Percentiles rank a stretch among this genome's conserved stretches.
Evolutionary conservation across 2,113 vertebrate genomes (phyloP).

Genomic region (Anser cygnoides): DNA sequence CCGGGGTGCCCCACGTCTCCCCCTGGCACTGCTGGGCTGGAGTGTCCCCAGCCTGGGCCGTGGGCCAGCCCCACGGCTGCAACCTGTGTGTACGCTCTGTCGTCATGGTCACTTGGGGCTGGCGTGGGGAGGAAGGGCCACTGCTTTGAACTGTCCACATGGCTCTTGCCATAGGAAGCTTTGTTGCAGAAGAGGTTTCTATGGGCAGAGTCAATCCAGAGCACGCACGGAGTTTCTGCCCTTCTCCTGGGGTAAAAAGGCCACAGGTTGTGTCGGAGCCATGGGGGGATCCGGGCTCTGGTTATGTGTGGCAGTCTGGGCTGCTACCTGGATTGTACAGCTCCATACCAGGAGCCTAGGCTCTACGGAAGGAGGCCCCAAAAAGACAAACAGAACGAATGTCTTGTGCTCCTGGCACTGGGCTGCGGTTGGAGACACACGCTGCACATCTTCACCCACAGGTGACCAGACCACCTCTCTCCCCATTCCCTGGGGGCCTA

Average conservation of each 20-base stretch:
- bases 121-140: neutral
- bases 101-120: conserved; percentile 51
- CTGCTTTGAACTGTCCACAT: neutral
- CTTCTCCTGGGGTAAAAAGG: neutral
- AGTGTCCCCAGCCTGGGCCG: neutral
- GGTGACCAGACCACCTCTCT: too few relatives aligned
- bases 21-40: neutral
- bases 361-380: neutral
- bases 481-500: neutral
- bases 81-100: conserved; percentile 53
- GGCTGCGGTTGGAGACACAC: neutral
- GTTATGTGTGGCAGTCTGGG: neutral
- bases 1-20: neutral
- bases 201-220: neutral
- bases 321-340: accelerated
- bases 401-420: neutral
- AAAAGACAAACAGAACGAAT: neutral
- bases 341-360: neutral
- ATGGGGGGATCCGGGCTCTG: accelerated
- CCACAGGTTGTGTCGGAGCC: neutral
- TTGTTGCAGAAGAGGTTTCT: conserved; percentile 23
- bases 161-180: neutral
- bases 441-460: neutral
- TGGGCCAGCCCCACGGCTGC: neutral
- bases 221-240: accelerated